These are phyloP conservation scores for Heterodera schachtii DNA, from an alignment of 1,140 invertebrate genomes.

Conservation along the genomic window DNA sequence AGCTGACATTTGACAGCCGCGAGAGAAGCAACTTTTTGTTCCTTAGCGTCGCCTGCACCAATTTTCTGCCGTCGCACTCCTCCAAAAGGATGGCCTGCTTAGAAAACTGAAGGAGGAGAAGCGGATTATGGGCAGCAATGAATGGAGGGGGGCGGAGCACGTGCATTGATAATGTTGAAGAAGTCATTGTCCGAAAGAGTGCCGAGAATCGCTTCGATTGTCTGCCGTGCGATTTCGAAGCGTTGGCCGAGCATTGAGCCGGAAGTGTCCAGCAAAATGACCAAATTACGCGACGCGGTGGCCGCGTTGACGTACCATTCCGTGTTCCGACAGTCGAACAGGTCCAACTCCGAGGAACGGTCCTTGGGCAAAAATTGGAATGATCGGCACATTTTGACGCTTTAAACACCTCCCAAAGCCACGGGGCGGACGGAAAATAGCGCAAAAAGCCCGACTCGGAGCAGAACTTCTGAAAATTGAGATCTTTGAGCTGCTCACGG, in stretches of 20 bases:
- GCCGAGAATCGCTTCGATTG: slow-evolving; percentile 83
- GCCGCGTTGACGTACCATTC: slow-evolving; percentile 47
- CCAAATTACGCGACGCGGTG: slow-evolving; percentile 69
- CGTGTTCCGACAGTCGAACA: slow-evolving; percentile 63
- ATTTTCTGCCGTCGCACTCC: slow-evolving; percentile 57
- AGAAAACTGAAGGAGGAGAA: slow-evolving; percentile 67
- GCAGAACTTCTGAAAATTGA: slow-evolving; percentile 65
- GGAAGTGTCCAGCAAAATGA: slow-evolving; percentile 89
- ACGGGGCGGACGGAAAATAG: slow-evolving; percentile 62
- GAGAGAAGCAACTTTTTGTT: slow-evolving; percentile 76
- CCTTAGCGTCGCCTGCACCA: slow-evolving; percentile 68
- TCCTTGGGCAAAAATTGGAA: not conserved
- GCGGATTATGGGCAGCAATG: slow-evolving; percentile 58
- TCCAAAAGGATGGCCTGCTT: slow-evolving; percentile 67
- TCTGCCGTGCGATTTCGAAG: slow-evolving; percentile 86
- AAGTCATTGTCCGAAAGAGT: slow-evolving; percentile 97
- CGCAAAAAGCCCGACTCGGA: slow-evolving; percentile 65
- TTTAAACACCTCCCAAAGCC: slow-evolving; percentile 55
- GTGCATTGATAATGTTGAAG: slow-evolving; percentile 81
- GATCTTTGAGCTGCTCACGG: slow-evolving; percentile 58
- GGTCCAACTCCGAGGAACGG: slow-evolving; percentile 47
- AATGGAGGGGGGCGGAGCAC: slow-evolving; percentile 62
- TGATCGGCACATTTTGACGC: not conserved
- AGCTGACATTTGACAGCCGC: slow-evolving; percentile 76
- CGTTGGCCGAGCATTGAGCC: slow-evolving; percentile 96